Evolutionary conservation across 2,113 vertebrate genomes (phyloP).

Genomic region (Esox niger): DNA sequence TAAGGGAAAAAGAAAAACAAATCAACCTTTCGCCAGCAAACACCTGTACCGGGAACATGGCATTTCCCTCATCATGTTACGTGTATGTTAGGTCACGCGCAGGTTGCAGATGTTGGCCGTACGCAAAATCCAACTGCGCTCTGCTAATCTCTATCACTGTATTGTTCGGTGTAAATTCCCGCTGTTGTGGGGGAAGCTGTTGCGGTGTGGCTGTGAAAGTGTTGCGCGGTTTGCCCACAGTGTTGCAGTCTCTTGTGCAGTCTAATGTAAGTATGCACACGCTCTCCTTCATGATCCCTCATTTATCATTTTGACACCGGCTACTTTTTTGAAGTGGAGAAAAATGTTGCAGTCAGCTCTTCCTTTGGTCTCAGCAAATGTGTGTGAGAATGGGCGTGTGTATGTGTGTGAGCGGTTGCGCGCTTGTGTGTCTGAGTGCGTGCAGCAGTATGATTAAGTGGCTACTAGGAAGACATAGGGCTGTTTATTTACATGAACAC

Average conservation of each 20-base stretch:
- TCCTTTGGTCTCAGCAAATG: constrained; percentile 63
- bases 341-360: constrained; percentile 79
- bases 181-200: constrained; percentile 19
- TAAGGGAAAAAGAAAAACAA: constrained; percentile 66
- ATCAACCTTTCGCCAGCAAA: constrained; percentile 62
- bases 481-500: constrained; percentile 53
- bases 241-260: constrained; percentile 53
- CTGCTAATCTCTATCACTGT: constrained; percentile 49
- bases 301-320: constrained; percentile 78
- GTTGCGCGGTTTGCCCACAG: not conserved
- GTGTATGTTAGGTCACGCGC: constrained; percentile 46
- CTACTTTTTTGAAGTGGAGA: constrained; percentile 74
- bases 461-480: constrained; percentile 49
- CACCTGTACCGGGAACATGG: constrained; percentile 54
- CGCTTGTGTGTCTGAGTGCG: constrained; percentile 3
- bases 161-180: constrained; percentile 43
- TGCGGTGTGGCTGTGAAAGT: not conserved
- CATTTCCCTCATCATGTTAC: constrained; percentile 19
- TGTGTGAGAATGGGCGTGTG: constrained; percentile 29
- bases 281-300: constrained; percentile 67
- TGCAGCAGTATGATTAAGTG: constrained; percentile 67
- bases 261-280: constrained; percentile 65
- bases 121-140: constrained; percentile 26
- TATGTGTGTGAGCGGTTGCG: not conserved
- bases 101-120: constrained; percentile 36